A percentile compares a stretch with the other conserved stretches of the same genome.
Evolutionary conservation across 2,888 invertebrate genomes (phyloP).

Genomic region (Ptychoptera contaminata): DNA sequence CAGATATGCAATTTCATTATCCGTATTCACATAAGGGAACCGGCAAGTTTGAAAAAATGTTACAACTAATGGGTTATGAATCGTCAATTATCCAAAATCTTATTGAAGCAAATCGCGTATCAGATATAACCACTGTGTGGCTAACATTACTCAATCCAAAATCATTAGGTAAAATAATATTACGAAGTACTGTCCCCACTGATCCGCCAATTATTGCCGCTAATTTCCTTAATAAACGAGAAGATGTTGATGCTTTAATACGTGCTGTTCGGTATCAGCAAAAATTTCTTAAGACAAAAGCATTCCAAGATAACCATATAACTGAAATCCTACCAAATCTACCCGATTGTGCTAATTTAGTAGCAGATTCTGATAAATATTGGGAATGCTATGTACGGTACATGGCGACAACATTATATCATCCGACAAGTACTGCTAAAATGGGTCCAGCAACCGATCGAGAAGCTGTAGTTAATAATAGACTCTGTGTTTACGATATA

Average conservation of each 20-base stretch:
- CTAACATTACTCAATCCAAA: conserved; percentile 27
- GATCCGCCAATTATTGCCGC: conserved; percentile 46
- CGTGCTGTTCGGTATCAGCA: conserved; percentile 30
- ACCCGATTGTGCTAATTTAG: conserved; percentile 17
- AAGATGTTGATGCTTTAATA: conserved; percentile 38
- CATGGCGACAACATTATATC: conserved; percentile 48
- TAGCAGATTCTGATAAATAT: conserved; percentile 29
- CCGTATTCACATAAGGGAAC: conserved; percentile 23
- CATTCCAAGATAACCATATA: conserved; percentile 25
- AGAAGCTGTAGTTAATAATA: conserved; percentile 48
- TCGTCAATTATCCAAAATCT: conserved; percentile 7
- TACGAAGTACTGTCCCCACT: conserved; percentile 35
- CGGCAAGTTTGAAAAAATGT: neutral
- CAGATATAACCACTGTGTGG: conserved; percentile 16
- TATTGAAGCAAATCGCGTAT: conserved; percentile 9
- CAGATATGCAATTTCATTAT: conserved; percentile 40
- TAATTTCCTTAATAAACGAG: conserved; percentile 44
- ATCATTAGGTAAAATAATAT: conserved; percentile 35
- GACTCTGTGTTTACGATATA: conserved; percentile 46
- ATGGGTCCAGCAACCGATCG: conserved; percentile 48
- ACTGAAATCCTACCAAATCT: conserved; percentile 17
- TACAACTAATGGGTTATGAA: neutral
- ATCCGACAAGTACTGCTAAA: conserved; percentile 51
- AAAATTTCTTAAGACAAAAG: conserved; percentile 26
- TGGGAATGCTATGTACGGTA: conserved; percentile 55